phyloP scores from a whole-genome alignment of 2,888 invertebrate species.

The Sesamia inferens region DNA sequence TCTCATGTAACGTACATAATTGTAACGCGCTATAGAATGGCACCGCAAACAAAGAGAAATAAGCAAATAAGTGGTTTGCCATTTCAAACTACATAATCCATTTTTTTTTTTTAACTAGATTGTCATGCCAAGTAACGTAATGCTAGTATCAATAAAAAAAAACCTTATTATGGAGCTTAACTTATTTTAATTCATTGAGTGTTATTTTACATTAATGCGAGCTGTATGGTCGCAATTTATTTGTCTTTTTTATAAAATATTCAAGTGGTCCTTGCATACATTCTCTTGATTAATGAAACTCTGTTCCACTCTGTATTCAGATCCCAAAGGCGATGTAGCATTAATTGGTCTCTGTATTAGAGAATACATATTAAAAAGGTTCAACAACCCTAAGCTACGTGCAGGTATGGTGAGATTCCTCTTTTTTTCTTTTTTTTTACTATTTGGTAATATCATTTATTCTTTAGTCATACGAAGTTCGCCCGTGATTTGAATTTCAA shows the following conservation, averaged over 20 bases:
- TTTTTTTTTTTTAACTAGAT: no score
- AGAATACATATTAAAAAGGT: conserved; percentile 83
- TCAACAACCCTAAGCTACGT: conserved; percentile 80
- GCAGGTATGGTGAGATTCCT: conserved; percentile 76
- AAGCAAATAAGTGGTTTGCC: neutral
- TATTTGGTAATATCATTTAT: conserved; percentile 68
- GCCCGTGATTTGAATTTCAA: conserved; percentile 69
- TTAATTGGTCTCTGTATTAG: conserved; percentile 82
- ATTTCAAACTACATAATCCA: neutral
- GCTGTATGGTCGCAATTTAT: conserved; percentile 9
- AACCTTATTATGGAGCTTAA: neutral
- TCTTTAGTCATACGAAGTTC: conserved; percentile 59
- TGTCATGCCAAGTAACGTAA: neutral
- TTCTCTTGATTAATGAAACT: conserved; percentile 66
- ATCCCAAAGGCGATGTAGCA: conserved; percentile 73
- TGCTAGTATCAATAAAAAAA: neutral
- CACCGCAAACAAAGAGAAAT: neutral
- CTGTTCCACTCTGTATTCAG: conserved; percentile 78
- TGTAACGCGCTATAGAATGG: neutral
- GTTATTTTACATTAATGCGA: neutral
- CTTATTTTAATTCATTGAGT: neutral
- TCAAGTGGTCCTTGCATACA: conserved; percentile 34
- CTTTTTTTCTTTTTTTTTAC: conserved; percentile 49
- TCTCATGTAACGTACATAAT: neutral
- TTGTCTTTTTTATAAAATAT: conserved; percentile 31